phyloP scores from a whole-genome alignment of 1,140 invertebrate species.

The Drosophila bocqueti region DNA sequence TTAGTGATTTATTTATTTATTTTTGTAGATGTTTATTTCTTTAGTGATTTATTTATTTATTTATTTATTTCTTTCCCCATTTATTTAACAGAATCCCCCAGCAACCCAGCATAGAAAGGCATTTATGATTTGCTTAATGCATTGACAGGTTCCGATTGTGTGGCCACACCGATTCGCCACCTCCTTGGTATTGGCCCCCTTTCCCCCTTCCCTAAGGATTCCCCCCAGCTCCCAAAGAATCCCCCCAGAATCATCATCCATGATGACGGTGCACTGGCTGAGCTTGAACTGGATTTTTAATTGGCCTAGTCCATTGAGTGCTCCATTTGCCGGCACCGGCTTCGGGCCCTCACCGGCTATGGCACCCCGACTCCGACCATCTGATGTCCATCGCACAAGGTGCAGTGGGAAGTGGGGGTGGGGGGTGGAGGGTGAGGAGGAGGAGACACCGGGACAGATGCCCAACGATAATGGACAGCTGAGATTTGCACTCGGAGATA shows the following conservation, averaged over 20 bases:
- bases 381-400: constrained; percentile 6
- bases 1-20: too few species aligned
- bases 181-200: constrained; percentile 11
- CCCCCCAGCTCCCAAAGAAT: not conserved
- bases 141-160: constrained; percentile 35
- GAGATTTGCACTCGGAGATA: constrained; percentile 50
- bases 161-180: not conserved
- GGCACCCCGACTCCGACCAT: not conserved
- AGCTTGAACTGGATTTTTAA: constrained; percentile 60
- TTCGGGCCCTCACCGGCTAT: not conserved
- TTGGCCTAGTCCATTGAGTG: constrained; percentile 63
- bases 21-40: not conserved
- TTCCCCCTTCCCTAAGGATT: not conserved
- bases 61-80: not conserved
- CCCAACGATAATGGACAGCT: constrained; percentile 48
- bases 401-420: constrained; percentile 2
- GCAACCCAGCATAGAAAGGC: not conserved
- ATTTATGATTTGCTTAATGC: constrained; percentile 45
- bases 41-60: too few species aligned
- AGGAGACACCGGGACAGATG: constrained; percentile 8
- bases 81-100: not conserved
- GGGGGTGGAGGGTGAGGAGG: not conserved
- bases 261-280: constrained; percentile 28
- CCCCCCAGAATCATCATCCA: too few species aligned
- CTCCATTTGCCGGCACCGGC: constrained; percentile 22